Percentiles rank a stretch among this genome's conserved stretches.
phyloP scores from a whole-genome alignment of 2,113 vertebrate genomes.

The Dromaius novaehollandiae region DNA sequence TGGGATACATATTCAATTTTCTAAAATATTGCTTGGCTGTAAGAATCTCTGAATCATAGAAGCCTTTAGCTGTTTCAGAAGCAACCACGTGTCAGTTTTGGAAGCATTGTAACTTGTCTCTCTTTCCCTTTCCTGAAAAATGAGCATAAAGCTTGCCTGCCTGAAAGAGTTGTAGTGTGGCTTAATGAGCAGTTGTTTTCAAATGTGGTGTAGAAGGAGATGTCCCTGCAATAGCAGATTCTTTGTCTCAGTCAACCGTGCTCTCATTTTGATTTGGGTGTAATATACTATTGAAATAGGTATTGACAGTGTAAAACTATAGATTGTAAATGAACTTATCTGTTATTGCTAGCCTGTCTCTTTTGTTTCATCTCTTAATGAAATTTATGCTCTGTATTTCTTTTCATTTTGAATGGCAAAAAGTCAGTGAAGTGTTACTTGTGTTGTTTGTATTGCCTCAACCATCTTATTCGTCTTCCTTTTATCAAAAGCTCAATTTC shows the following conservation, averaged over 20 bases:
- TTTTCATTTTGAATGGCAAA: not conserved
- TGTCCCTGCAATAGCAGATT: not conserved
- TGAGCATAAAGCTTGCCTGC: not conserved
- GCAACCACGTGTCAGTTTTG: not conserved
- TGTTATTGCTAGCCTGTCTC: not conserved
- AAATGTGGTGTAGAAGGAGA: not conserved
- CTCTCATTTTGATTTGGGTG: not conserved
- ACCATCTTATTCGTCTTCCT: not conserved
- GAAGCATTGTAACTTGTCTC: not conserved
- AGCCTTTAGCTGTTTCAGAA: not conserved
- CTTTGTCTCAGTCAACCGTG: accelerated
- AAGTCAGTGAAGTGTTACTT: not conserved
- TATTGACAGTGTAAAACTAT: not conserved
- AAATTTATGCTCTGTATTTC: not conserved
- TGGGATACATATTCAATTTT: too few relatives aligned
- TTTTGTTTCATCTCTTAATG: not conserved
- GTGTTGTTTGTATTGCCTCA: not conserved
- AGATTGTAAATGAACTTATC: not conserved
- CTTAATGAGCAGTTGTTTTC: not conserved
- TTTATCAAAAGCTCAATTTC: not conserved
- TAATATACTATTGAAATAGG: not conserved
- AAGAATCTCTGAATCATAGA: not conserved
- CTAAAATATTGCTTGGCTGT: not conserved
- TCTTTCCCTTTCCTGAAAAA: not conserved
- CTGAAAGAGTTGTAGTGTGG: not conserved